phyloP scores from a whole-genome alignment of 2,113 vertebrate genomes.

The Phalacrocorax carbo region DNA sequence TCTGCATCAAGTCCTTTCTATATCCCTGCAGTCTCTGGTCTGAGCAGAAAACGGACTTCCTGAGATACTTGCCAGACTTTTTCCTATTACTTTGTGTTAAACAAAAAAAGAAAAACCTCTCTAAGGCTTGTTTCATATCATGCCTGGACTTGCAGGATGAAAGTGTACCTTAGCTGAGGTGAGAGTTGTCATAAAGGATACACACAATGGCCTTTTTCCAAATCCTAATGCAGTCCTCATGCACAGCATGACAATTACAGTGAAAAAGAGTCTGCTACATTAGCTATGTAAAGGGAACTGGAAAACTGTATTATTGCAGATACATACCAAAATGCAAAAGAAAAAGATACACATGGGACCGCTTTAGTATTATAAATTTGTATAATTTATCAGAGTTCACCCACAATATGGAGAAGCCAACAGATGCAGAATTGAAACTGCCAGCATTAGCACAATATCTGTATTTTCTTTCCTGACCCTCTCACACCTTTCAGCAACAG shows the following conservation, averaged over 20 bases:
- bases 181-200: not conserved
- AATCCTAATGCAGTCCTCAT: not conserved
- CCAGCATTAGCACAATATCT: not conserved
- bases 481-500: slow-evolving; percentile 4
- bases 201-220: not conserved
- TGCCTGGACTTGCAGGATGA: not conserved
- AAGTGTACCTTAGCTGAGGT: not conserved
- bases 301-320: not conserved
- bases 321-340: not conserved
- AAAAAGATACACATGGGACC: not conserved
- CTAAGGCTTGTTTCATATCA: not conserved
- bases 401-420: not conserved
- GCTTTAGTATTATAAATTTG: slow-evolving; percentile 4
- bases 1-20: not conserved
- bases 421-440: not conserved
- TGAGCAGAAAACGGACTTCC: not conserved
- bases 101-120: not conserved
- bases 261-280: not conserved
- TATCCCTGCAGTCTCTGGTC: not conserved
- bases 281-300: not conserved
- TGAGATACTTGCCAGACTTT: not conserved
- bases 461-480: slow-evolving; percentile 2
- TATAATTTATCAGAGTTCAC: slow-evolving; percentile 29
- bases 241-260: not conserved
- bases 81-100: not conserved